Percentiles rank a stretch among this genome's conserved stretches.
Evolutionary conservation across 2,113 vertebrate species (phyloP).

Genomic region (Aegotheles bennettii): DNA sequence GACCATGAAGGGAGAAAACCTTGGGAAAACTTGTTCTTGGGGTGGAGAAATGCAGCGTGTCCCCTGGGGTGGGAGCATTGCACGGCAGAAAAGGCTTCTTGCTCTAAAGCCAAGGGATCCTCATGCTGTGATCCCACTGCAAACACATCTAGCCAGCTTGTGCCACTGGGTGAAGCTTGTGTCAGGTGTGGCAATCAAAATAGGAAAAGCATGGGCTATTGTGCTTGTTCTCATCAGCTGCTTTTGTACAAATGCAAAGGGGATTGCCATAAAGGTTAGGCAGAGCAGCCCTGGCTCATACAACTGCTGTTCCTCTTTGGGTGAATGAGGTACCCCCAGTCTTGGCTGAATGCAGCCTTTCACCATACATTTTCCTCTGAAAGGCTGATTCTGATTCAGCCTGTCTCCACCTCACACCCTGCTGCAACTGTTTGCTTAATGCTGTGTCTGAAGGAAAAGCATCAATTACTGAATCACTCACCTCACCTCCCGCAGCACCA

Average conservation of each 20-base stretch:
- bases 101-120: not conserved
- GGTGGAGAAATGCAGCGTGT: not conserved
- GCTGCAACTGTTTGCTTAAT: not conserved
- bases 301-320: not conserved
- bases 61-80: not conserved
- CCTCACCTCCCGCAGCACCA: not conserved
- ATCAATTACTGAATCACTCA: not conserved
- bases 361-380: not conserved
- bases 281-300: not conserved
- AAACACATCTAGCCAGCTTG: too few species aligned
- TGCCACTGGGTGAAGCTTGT: not conserved
- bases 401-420: not conserved
- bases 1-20: not conserved
- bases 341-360: not conserved
- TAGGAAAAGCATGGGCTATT: not conserved
- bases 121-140: fast-evolving
- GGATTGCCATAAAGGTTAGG: not conserved
- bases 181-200: not conserved
- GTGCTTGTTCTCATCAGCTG: not conserved
- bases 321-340: not conserved
- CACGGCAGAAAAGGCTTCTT: not conserved
- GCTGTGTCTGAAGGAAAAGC: not conserved
- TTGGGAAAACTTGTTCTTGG: not conserved
- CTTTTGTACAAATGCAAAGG: too few species aligned
- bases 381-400: not conserved